Conservation (phyloP, 2,113 vertebrate species). For the Pantherophis guttatus region DNA sequence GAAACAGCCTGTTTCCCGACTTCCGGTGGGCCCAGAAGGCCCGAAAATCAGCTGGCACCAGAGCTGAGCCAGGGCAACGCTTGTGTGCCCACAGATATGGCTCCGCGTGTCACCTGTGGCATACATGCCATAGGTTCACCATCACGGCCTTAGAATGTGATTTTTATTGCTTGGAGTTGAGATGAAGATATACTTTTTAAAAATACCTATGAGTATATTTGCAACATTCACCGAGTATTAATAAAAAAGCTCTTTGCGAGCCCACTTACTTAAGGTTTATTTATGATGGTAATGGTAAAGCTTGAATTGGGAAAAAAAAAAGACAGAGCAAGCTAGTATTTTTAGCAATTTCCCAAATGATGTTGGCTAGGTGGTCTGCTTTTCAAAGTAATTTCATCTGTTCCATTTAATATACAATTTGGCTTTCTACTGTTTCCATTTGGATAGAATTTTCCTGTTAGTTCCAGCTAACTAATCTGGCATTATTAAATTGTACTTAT, state of each 20-base stretch:
- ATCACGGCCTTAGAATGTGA: not conserved
- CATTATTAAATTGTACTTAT: constrained; percentile 10
- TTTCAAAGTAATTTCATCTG: not conserved
- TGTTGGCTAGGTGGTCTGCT: not conserved
- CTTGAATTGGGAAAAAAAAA: not conserved
- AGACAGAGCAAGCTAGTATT: not conserved
- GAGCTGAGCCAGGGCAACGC: too few species aligned
- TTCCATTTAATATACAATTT: not conserved
- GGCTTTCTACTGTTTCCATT: not conserved
- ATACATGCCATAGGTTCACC: too few species aligned
- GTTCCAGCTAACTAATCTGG: constrained; percentile 27
- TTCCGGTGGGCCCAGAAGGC: too few species aligned
- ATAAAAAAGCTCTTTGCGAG: not conserved
- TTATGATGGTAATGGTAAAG: not conserved
- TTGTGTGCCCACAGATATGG: too few species aligned
- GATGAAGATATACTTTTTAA: not conserved
- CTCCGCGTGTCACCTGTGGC: too few species aligned
- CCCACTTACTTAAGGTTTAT: not conserved
- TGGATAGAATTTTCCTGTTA: not conserved
- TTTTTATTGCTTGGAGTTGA: not conserved
- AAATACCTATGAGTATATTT: not conserved
- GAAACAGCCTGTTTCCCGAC: too few species aligned
- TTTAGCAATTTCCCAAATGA: not conserved
- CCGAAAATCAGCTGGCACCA: too few species aligned
- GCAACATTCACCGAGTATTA: not conserved